Conservation (phyloP, 2,888 invertebrate species). For the Dastarcus helophoroides region DNA sequence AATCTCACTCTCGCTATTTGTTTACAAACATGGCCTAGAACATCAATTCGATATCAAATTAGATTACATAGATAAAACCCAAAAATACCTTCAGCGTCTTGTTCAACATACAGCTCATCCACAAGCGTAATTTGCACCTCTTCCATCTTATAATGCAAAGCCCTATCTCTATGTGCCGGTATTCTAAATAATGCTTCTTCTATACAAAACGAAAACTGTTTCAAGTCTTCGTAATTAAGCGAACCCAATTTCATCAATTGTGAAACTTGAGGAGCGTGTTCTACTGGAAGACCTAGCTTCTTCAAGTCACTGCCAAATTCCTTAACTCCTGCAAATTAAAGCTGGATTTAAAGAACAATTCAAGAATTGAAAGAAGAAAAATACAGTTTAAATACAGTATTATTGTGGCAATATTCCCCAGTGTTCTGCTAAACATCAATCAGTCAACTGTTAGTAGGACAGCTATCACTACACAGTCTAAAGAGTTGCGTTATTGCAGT, state of each 20-base stretch:
- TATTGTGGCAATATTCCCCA: too few species aligned
- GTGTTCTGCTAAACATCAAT: too few species aligned
- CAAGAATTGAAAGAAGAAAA: neutral
- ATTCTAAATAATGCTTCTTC: slow-evolving; percentile 88
- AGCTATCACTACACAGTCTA: too few species aligned
- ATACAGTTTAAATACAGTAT: too few species aligned
- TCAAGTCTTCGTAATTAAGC: slow-evolving; percentile 77
- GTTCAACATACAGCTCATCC: slow-evolving; percentile 86
- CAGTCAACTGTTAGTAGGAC: too few species aligned
- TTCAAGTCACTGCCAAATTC: slow-evolving; percentile 87
- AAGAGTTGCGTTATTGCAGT: too few species aligned
- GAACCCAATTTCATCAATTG: slow-evolving; percentile 94
- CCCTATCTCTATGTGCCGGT: slow-evolving; percentile 75
- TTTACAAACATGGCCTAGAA: slow-evolving; percentile 51
- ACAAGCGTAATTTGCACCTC: slow-evolving; percentile 89
- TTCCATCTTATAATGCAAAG: slow-evolving; percentile 88
- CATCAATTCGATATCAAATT: neutral
- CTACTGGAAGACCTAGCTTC: slow-evolving; percentile 88
- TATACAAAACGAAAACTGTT: slow-evolving; percentile 79
- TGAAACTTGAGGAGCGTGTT: slow-evolving; percentile 94
- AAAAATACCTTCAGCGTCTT: slow-evolving; percentile 68
- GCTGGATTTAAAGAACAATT: neutral
- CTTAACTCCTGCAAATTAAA: slow-evolving; percentile 50
- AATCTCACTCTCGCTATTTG: slow-evolving; percentile 92
- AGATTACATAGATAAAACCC: neutral